Conservation (phyloP, 2,888 invertebrate genomes). For the Meteorus colon region DNA sequence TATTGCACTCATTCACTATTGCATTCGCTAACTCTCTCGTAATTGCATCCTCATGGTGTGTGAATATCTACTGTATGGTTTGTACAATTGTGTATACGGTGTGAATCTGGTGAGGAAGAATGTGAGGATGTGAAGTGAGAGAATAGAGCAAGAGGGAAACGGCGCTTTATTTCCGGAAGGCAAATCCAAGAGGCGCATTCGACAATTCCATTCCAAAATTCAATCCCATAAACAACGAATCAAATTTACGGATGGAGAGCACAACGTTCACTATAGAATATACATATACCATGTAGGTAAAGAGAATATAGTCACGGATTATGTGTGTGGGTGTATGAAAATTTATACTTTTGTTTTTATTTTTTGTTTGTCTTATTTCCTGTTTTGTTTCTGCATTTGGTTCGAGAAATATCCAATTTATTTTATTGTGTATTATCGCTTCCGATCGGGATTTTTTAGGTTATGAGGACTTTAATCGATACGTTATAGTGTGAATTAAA, state of each 20-base stretch:
- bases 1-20: conserved; percentile 28
- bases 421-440: too few species aligned
- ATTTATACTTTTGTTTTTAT: neutral
- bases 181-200: conserved; percentile 18
- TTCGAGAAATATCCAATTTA: too few species aligned
- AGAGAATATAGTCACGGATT: conserved; percentile 5
- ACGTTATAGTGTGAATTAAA: too few species aligned
- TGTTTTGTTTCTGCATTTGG: neutral
- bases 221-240: conserved; percentile 36
- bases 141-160: too few species aligned
- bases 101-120: neutral
- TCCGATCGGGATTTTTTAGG: too few species aligned
- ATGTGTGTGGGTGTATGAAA: neutral
- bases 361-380: neutral
- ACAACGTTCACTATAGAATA: conserved; percentile 28
- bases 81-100: neutral
- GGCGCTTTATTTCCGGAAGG: conserved; percentile 32
- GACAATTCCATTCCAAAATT: conserved; percentile 22
- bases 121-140: neutral
- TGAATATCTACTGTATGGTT: neutral
- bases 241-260: conserved; percentile 36
- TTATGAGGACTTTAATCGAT: too few species aligned
- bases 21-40: conserved; percentile 21
- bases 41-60: conserved; percentile 25
- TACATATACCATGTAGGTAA: conserved; percentile 7